phyloP scores from a whole-genome alignment of 2,888 invertebrate genomes.

The Aphrophora alni region DNA sequence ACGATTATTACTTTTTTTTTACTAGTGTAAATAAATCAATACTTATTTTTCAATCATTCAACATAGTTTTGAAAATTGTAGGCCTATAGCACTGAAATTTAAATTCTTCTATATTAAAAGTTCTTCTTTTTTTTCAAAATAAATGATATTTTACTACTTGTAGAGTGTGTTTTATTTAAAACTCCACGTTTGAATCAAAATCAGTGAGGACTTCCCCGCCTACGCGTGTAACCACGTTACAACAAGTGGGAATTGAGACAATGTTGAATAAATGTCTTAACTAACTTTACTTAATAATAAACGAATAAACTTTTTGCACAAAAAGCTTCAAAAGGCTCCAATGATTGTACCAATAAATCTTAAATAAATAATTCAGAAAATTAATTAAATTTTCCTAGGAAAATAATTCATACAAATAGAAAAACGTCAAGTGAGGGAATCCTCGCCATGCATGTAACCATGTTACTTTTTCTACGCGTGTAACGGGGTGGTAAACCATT shows the following conservation, averaged over 20 bases:
- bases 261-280: background rate
- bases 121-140: background rate
- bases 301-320: background rate
- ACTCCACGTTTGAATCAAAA: background rate
- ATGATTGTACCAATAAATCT: background rate
- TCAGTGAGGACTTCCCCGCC: background rate
- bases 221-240: background rate
- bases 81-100: background rate
- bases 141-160: background rate
- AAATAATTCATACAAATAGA: too few relatives aligned
- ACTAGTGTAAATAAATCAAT: background rate
- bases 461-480: too few relatives aligned
- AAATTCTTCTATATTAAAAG: background rate
- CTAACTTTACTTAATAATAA: background rate
- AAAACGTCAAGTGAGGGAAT: too few relatives aligned
- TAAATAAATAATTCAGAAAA: too few relatives aligned
- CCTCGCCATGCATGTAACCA: too few relatives aligned
- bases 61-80: background rate
- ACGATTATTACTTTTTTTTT: background rate
- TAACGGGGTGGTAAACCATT: too few relatives aligned
- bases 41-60: too few relatives aligned
- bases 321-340: background rate
- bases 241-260: background rate
- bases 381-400: too few relatives aligned
- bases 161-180: background rate